Conservation (phyloP, 2,888 invertebrate genomes). For the Caenorhabditis zanzibari region DNA sequence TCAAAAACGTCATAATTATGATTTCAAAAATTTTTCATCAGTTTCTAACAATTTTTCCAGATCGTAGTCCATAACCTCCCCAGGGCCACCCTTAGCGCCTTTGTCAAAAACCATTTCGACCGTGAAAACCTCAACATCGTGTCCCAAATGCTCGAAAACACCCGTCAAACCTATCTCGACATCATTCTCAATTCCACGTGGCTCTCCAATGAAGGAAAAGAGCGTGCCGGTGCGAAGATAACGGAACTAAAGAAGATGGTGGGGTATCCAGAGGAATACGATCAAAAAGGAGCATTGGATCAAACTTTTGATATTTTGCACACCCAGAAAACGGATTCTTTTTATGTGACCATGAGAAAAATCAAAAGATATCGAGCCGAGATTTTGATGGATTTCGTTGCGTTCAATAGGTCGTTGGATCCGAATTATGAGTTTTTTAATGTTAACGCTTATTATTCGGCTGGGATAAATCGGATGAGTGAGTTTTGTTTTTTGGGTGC, state of each 20-base stretch:
- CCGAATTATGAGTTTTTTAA: neutral
- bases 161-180: neutral
- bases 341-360: neutral
- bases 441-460: constrained; percentile 2
- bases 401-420: neutral
- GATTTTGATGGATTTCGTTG: constrained; percentile 2
- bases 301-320: neutral
- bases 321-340: neutral
- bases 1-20: too few species aligned
- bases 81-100: neutral
- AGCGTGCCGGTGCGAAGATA: neutral
- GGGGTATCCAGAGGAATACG: constrained; percentile 20
- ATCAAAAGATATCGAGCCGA: constrained; percentile 5
- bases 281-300: neutral
- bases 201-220: constrained; percentile 1
- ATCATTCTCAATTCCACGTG: constrained; percentile 15
- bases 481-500: neutral
- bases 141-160: constrained; percentile 1
- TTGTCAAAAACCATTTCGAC: constrained; percentile 5
- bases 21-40: too few species aligned
- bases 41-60: too few species aligned
- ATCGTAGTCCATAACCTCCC: neutral
- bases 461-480: neutral
- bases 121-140: constrained; percentile 5
- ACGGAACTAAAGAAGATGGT: neutral